Evolutionary conservation across 2,797 vertebrate species (phyloP).

Genomic region (Chelmon rostratus): DNA sequence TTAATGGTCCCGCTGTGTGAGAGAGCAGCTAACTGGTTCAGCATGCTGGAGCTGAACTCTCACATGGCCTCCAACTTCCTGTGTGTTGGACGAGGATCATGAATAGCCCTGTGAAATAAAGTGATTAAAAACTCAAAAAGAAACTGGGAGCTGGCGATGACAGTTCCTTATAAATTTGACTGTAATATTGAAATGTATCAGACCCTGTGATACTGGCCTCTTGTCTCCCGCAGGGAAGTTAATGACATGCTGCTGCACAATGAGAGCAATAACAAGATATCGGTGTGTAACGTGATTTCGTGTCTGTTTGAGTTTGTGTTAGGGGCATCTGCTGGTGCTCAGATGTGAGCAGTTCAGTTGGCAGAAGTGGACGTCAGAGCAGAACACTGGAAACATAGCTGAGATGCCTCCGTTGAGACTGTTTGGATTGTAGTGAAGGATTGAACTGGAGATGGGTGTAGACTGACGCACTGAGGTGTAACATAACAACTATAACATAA

Average conservation of each 20-base stretch:
- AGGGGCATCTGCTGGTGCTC: constrained; percentile 10
- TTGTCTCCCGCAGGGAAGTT: neutral
- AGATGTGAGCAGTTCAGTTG: constrained; percentile 3
- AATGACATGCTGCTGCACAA: neutral
- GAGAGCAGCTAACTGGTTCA: constrained; percentile 27
- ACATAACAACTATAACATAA: neutral
- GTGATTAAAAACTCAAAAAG: neutral
- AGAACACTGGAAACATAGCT: constrained; percentile 47
- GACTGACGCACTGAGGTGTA: neutral
- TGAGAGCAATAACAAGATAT: constrained; percentile 7
- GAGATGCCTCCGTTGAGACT: constrained; percentile 40
- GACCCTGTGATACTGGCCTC: neutral
- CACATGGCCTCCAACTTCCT: constrained; percentile 32
- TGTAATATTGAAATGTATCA: neutral
- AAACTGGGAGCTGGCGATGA: neutral
- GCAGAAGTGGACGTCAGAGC: constrained; percentile 13
- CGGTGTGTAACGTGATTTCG: constrained; percentile 3
- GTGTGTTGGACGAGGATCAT: constrained; percentile 4
- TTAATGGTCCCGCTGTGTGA: constrained; percentile 31
- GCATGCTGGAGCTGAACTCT: constrained; percentile 18
- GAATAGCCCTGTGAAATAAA: neutral
- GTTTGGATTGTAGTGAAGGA: constrained; percentile 51
- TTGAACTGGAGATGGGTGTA: constrained; percentile 1
- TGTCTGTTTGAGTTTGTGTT: constrained; percentile 41
- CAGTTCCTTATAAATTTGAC: neutral